Evolutionary conservation across 2,888 invertebrate genomes (phyloP), one percentile per base, ranked within the genome.

Genomic region (Ernsta delagoae): DNA sequence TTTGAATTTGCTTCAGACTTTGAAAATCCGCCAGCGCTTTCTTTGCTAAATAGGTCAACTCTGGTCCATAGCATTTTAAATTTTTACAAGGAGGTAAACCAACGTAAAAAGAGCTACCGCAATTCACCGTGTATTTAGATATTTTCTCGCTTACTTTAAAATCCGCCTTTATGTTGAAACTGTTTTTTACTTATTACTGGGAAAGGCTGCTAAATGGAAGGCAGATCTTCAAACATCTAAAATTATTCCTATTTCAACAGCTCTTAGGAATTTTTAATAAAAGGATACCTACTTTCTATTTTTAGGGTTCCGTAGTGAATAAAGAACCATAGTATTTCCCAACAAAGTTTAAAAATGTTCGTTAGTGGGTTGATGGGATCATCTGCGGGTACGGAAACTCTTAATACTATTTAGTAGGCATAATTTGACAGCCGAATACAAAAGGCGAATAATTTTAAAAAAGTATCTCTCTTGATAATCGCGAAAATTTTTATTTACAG

Each of bases 21-120:
- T 48, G 12, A 48, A 12, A 48, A 12, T 48, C 50, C 50, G 50
- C 50, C 8, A 61, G 8, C 11, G 24, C 48, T 61, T 61, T 45
- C 48, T 57, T 57, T 45, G 60, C n/a, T 61, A 50, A 61, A 48
- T 61, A 61, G 61, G 61, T 50, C 60, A 60, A 60, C 45, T 48
- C 60, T 48, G 60, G 60, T 31, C 48, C 48, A 61, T 48, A 61
- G 48, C 61, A 34, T 48, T 61, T 61, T 48, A 48, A 61, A 48
- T 48, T 61, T 60, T 61, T 61, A 48, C 61, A 61, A 12, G 59
- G 36, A 57, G 36, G n/a, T 36, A 56, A 59, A 59, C 45, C 60
- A 34, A 48, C 60, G 45, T 31, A 34, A 60, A 48, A 34, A 24
- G 59, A 34, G 60, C 60, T 45, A 11, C 45, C 45, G 45, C 60